phyloP scores from a whole-genome alignment of 2,113 vertebrate species.

The Peucedramus taeniatus region DNA sequence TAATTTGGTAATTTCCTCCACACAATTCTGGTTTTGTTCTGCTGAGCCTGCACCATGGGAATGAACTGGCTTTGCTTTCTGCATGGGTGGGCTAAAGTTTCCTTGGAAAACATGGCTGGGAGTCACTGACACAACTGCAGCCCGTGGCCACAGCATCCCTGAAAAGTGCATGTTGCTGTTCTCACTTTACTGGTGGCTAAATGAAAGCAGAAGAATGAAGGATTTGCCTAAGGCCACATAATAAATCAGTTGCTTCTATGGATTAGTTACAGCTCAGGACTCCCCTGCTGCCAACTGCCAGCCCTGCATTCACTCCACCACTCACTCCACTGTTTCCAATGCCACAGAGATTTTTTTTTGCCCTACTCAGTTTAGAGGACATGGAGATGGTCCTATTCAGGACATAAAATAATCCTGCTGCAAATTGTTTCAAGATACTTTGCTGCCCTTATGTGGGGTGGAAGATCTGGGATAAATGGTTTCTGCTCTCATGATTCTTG shows the following conservation, averaged over 20 bases:
- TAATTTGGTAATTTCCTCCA: not conserved
- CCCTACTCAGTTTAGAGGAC: not conserved
- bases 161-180: not conserved
- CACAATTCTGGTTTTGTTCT: not conserved
- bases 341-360: not conserved
- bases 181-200: not conserved
- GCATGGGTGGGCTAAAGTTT: rapidly evolving
- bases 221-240: not conserved
- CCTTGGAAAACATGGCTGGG: not conserved
- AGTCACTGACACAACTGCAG: not conserved
- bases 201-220: not conserved
- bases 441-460: not conserved
- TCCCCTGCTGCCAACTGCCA: not conserved
- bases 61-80: not conserved
- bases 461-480: not conserved
- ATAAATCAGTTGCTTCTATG: not conserved
- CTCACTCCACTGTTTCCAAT: not conserved
- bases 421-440: not conserved
- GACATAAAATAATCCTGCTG: not conserved
- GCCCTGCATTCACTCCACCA: not conserved
- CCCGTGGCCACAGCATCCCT: not conserved
- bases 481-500: not conserved
- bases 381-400: not conserved
- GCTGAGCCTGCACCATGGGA: not conserved
- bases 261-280: not conserved